Evolutionary conservation across 2,797 vertebrate species (phyloP).

Genomic region (Botia kubotai): DNA sequence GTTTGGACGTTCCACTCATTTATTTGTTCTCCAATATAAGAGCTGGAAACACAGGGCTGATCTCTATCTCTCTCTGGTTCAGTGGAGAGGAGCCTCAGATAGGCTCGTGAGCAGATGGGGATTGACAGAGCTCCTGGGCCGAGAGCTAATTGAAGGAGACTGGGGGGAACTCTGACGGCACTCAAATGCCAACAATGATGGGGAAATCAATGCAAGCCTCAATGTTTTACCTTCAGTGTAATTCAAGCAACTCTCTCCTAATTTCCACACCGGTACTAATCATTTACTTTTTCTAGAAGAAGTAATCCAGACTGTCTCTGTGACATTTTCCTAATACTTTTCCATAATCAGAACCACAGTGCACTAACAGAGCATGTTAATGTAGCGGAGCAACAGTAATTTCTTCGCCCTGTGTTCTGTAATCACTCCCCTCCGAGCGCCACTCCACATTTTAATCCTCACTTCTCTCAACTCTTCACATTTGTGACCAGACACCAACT

Average conservation of each 20-base stretch:
- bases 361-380: background rate
- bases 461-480: too few relatives aligned
- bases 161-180: constrained; percentile 72
- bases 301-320: background rate
- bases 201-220: constrained; percentile 77
- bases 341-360: background rate
- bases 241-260: constrained; percentile 64
- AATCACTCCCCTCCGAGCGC: background rate
- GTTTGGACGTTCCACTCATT: constrained; percentile 42
- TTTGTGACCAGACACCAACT: too few relatives aligned
- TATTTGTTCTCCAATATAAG: constrained; percentile 63
- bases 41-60: constrained; percentile 65
- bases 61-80: constrained; percentile 61
- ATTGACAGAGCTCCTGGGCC: constrained; percentile 77
- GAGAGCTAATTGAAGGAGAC: constrained; percentile 81
- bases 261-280: constrained; percentile 66
- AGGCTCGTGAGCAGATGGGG: constrained; percentile 77
- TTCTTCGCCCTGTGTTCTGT: background rate
- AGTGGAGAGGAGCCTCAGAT: constrained; percentile 76
- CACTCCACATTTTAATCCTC: background rate
- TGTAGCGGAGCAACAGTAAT: background rate
- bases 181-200: constrained; percentile 75
- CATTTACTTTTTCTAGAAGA: constrained; percentile 57
- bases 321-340: constrained; percentile 17
- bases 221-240: constrained; percentile 67